Base-by-base conservation (phyloP, 2,113 vertebrate genomes). In the Plotosus lineatus region DNA sequence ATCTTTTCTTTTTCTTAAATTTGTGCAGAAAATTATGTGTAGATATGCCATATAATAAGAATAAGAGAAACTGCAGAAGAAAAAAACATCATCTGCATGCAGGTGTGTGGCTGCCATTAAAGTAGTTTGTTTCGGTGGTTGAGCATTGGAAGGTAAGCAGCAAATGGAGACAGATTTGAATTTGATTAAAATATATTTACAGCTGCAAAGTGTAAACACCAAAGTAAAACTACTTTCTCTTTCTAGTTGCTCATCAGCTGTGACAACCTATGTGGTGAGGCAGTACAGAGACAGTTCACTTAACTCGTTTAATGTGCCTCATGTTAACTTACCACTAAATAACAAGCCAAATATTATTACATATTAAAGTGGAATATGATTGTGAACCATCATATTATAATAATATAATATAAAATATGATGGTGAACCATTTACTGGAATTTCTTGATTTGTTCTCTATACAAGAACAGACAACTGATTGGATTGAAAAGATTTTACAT, bases 51-150 rank as follows among this genome's bases (percentile, higher is more conserved):
- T 4, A 19, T 71, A 33, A 72, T 11, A 50, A 14, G 42, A 69
- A 69, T 69, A 40, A 46, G 40, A 46, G n/a, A 28, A 44, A 12
- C 28, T 44, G 40, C 66, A 46, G 40, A 46, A 46, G 40, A 46
- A 69, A 46, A 46, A 12, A 21, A 44, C 38, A 44, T 23, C 5
- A 69, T 44, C 40, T 69, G 65, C 65, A 15, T 72, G 44, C 46
- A 72, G 26, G 15, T 0, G 48, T 71, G 31, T 33, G n/a, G 48
- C 15, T 72, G 46, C 6, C 44, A 50, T 15, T 33, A 48, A 72
- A 72, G 46, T 48, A 46, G 69, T 48, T 72, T 50, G 46, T 72
- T 72, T 72, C 69, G 11, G 69, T 72, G 69, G 69, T 72, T 50
- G 17, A 11, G 46, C 9, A 3, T 50, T 33, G 15, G 50, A 33